Base-by-base conservation (phyloP, 2,888 invertebrate genomes). In the Suillia variegata region DNA sequence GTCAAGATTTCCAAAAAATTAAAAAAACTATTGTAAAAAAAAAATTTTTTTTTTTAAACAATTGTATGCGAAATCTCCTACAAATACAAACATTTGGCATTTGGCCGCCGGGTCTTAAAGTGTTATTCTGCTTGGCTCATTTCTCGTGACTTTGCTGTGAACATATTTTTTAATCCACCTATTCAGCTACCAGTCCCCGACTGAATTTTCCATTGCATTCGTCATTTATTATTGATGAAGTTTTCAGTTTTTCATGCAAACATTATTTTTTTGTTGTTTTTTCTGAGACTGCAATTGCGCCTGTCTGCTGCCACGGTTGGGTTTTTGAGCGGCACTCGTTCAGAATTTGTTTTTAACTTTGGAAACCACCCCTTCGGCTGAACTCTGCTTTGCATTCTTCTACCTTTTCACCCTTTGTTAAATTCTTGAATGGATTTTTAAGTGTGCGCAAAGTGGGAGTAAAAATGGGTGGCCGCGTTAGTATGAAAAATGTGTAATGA, bases 351-450 rank as follows among this genome's bases (percentile, higher is more conserved):
- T 13, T 38, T 38, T 10, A 4, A n/a, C 38, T 26, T 10, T n/a
- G 17, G 45, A 45, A 45, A 17, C 15, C 20, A 15, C 22, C 60
- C 24, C 38, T 18, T 22, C 10, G 10, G 18, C 4, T 45, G 45
- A 18, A 20, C 18, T 18, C 53, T 56, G 56, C 56, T 64, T 20
- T 47, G 60, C 42, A 45, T 17, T 18, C 20, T 6, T 18, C 4
- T 20, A 20, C 45, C 45, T n/a, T n/a, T n/a, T n/a, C n/a, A 38
- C 45, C 45, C 20, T 45, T 45, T 20, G 50, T 59, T 65, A 69
- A 63, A 70, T 66, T 70, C 67, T 69, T 72, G 70, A 71, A 71
- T 71, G 73, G 66, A 67, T 70, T 73, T 70, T 70, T 69, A 70
- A 71, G 71, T 71, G 71, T 71, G 72, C 18, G 38, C n/a, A 18